These are phyloP conservation scores for Cathartes aura DNA, from an alignment of 2,113 vertebrate species.

Conservation along the genomic window DNA sequence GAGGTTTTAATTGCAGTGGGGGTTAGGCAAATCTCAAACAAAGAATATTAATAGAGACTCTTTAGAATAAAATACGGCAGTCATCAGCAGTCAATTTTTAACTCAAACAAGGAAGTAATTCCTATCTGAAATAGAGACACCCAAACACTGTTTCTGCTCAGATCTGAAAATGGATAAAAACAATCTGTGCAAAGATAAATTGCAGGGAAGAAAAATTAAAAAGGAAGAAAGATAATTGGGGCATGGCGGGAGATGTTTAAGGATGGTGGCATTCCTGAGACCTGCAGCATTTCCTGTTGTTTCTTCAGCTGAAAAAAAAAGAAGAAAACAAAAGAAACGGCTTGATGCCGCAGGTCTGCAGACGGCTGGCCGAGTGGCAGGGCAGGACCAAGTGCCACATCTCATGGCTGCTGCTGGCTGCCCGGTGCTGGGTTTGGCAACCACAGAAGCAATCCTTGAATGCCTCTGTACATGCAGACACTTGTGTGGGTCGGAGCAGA, in stretches of 20 bases:
- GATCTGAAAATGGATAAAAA: neutral
- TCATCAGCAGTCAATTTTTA: neutral
- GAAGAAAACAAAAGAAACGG: neutral
- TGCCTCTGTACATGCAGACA: rapidly evolving
- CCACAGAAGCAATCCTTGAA: rapidly evolving
- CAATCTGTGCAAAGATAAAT: neutral
- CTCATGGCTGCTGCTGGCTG: neutral
- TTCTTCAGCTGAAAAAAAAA: neutral
- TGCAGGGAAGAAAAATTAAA: neutral
- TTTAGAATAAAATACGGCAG: neutral
- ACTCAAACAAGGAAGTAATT: neutral
- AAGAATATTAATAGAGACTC: neutral
- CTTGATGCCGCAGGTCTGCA: neutral
- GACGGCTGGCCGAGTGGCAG: neutral
- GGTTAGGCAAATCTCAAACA: neutral
- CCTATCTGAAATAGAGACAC: neutral
- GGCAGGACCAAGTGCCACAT: neutral
- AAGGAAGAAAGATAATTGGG: too few relatives aligned
- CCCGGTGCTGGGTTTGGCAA: neutral
- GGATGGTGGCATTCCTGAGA: neutral
- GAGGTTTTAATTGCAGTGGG: neutral
- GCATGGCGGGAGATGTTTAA: rapidly evolving
- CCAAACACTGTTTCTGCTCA: neutral
- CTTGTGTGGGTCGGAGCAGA: rapidly evolving
- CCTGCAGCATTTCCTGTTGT: neutral